Conservation (phyloP, 2,888 invertebrate genomes). For the Nymphalis c-album region DNA sequence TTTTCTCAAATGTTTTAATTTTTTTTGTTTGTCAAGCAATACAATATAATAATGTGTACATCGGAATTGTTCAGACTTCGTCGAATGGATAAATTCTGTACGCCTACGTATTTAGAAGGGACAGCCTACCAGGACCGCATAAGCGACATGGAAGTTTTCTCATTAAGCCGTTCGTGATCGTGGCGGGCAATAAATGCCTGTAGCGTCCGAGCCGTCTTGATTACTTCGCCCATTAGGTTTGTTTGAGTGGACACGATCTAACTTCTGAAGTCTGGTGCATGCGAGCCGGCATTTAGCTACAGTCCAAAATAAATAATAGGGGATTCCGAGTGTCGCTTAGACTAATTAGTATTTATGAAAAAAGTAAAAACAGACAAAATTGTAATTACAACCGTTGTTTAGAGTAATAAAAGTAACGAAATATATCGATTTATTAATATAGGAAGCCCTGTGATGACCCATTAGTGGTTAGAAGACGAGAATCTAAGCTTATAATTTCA, state of each 20-base stretch:
- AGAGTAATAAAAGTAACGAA: no score
- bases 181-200: slow-evolving; percentile 28
- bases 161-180: slow-evolving; percentile 33
- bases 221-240: slow-evolving; percentile 30
- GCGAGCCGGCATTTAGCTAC: slow-evolving; percentile 14
- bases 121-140: slow-evolving; percentile 25
- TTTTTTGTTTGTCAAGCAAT: no score
- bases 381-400: no score
- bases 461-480: no score
- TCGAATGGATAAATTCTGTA: background rate
- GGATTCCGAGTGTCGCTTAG: background rate
- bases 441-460: no score
- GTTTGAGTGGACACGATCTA: slow-evolving; percentile 23
- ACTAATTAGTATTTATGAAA: background rate
- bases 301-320: background rate
- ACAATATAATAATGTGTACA: no score
- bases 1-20: no score
- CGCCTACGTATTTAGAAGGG: slow-evolving; percentile 9
- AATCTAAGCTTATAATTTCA: no score
- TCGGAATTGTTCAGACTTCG: background rate
- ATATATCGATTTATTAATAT: no score
- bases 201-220: slow-evolving; percentile 30
- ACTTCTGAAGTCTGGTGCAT: slow-evolving; percentile 21
- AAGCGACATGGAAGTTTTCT: slow-evolving; percentile 30
- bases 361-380: no score